Percentiles rank a stretch among this genome's conserved stretches.
Conservation (phyloP, 2,113 vertebrate species). For the Gnathonemus longibarbis region DNA sequence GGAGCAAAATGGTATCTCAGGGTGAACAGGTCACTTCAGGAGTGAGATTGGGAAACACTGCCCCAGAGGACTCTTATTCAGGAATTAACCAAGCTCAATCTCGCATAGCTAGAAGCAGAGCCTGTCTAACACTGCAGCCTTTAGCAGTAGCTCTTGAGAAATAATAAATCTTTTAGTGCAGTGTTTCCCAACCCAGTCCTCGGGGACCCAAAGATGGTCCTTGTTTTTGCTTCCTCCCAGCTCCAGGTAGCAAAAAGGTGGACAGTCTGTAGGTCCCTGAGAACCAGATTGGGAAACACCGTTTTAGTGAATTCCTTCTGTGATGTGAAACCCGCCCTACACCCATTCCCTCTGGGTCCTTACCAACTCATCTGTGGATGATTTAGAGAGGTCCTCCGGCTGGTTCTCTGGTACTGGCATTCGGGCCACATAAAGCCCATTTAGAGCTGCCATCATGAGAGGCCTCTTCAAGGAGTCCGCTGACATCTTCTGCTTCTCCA, state of each 20-base stretch:
- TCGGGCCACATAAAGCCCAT: slow-evolving; percentile 81
- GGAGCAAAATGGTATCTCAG: background rate
- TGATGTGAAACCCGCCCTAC: background rate
- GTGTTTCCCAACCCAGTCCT: background rate
- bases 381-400: slow-evolving; percentile 63
- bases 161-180: background rate
- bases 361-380: slow-evolving; percentile 83
- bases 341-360: slow-evolving; percentile 30
- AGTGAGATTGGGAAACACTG: background rate
- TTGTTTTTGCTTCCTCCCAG: background rate
- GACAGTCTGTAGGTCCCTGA: background rate
- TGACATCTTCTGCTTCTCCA: slow-evolving; percentile 95
- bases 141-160: background rate
- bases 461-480: slow-evolving; percentile 92
- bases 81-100: background rate
- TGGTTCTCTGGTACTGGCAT: slow-evolving; percentile 74
- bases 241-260: background rate
- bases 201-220: background rate
- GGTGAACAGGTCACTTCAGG: background rate
- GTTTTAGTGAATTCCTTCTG: background rate
- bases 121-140: background rate
- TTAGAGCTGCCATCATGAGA: slow-evolving; percentile 86
- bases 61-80: background rate
- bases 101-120: background rate
- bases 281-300: background rate